Evolutionary conservation across 2,797 vertebrate species (phyloP), one percentile per base, ranked within the genome.

Genomic region (Apogon hyalosoma): DNA sequence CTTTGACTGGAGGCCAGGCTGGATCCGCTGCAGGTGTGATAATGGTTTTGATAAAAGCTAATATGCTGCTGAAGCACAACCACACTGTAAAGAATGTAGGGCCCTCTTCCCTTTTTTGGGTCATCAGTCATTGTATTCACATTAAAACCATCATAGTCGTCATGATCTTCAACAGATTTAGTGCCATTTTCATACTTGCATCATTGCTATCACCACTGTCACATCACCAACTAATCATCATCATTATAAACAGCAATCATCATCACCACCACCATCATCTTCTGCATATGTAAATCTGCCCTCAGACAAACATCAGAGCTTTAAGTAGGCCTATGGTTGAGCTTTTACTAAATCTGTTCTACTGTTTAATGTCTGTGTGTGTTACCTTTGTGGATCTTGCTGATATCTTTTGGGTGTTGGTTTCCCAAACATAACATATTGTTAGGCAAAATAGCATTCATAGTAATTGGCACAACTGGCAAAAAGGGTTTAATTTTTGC

Each of bases 391-490:
- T 87, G 80, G 83, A 86, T 87, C 84, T 79, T 82, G 76, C 75
- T 74, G 87, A 69, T 89, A 89, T 90, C 79, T 84, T 90, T 83
- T 83, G 78, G 85, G 94, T 93, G 92, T 95, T 95, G 95, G 92
- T 92, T 96, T 93, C 92, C 93, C 95, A 94, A 95, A 87, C 95
- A 11, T 88, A 95, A 88, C 84, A 96, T 95, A 93, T 94, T 94
- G 87, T 94, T 95, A 96, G 96, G 96, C 95, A 93, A 92, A 95
- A 96, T 94, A 97, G 95, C 96, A 98, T 97, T 98, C 95, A 96
- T 96, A 94, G 95, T 96, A 96, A 95, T 97, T 96, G 96, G 97
- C 96, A 98, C 96, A 96, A 94, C 97, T 95, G 96, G 97, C 95
- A 96, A 97, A 97, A 94, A 82, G 80, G 77, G 88, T 87, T 92